A percentile compares a stretch with the other conserved stretches of the same genome.
phyloP scores from a whole-genome alignment of 2,888 invertebrate species.

The Iselma pallidipennis region DNA sequence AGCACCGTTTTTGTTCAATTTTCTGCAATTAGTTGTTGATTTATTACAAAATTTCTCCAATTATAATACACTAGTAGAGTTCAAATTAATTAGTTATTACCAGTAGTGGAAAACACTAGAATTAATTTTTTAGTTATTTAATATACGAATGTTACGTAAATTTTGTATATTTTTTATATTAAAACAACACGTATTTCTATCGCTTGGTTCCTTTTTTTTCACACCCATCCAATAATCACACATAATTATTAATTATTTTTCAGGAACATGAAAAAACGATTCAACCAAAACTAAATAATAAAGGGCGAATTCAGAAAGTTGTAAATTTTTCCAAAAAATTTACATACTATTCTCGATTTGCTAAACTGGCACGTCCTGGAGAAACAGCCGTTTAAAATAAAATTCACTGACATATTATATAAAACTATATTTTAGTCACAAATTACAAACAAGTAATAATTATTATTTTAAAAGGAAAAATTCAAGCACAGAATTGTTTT shows the following conservation, averaged over 20 bases:
- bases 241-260: slow-evolving; percentile 15
- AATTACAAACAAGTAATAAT: slow-evolving; percentile 16
- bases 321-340: slow-evolving; percentile 49
- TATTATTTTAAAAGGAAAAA: background rate
- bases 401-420: background rate
- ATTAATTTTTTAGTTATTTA: background rate
- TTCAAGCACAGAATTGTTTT: background rate
- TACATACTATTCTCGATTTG: slow-evolving; percentile 50
- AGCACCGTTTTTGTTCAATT: background rate
- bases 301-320: slow-evolving; percentile 38
- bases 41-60: background rate
- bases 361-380: slow-evolving; percentile 45
- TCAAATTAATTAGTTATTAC: slow-evolving; percentile 27
- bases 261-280: slow-evolving; percentile 38
- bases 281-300: slow-evolving; percentile 25
- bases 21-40: background rate
- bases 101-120: background rate
- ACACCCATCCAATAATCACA: background rate
- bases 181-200: slow-evolving; percentile 28
- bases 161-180: slow-evolving; percentile 42
- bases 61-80: slow-evolving; percentile 29
- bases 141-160: slow-evolving; percentile 12
- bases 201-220: slow-evolving; percentile 8
- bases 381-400: slow-evolving; percentile 46
- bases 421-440: slow-evolving; percentile 5